Base-by-base conservation (phyloP, 2,888 invertebrate genomes). In the Rhagonycha lutea region DNA sequence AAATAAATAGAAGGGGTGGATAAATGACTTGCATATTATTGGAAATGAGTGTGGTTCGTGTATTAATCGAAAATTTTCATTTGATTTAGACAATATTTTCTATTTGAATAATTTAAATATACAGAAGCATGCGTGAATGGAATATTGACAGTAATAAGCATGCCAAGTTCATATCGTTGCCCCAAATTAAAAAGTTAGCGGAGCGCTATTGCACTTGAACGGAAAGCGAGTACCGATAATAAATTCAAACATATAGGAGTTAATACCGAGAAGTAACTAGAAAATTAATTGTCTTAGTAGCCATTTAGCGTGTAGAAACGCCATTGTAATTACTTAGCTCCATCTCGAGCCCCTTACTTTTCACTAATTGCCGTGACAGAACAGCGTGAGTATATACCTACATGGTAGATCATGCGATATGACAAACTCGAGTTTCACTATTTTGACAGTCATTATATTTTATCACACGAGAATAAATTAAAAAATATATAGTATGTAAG, bases 281-380 rank as follows among this genome's bases (percentile, higher is more conserved):
- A 65, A 71, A 73, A 74, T 74, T 76, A 76, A 76, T 74, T 70
- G 71, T 63, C 63, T 74, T 78, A 78, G 79, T 80, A 83, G 79
- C 80, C 83, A 84, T 80, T 81, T 80, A 83, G 83, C 84, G 85
- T 84, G 80, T 79, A 85, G 81, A 80, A 84, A 83, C 83, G 83
- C 83, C 83, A 83, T 83, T 81, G 81, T 83, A 84, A 84, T 84
- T 84, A 84, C 80, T 75, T 75, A 74, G 69, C 74, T 74, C 72
- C 72, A 79, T 75, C 72, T 71, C 74, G 71, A 79, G 81, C 81
- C 82, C 81, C 83, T 82, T 82, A 78, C 80, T 82, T 82, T 83
- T 81, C 81, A 82, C 84, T 84, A 84, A 85, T 84, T 85, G 83
- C 84, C 85, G 84, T 85, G 83, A 84, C 85, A 84, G 84, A 83